Base-by-base conservation (phyloP, 2,113 vertebrate species). In the Turnix velox region DNA sequence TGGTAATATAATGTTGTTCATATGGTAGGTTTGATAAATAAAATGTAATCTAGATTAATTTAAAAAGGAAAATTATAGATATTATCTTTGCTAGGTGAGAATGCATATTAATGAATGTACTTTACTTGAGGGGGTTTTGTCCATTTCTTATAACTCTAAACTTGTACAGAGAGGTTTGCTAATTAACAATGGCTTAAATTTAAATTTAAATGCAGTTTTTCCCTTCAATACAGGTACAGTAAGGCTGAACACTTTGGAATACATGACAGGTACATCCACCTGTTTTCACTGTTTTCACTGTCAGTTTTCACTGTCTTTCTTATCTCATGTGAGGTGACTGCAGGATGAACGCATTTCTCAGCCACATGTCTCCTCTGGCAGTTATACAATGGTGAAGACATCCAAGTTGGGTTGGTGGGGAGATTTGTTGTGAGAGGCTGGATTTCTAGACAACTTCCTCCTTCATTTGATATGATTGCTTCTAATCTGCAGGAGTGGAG, bases 21-120 rank as follows among this genome's bases (percentile, higher is more conserved):
- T 71, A 51, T 69, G 8, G 14, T 93, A 92, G 35, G 37, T 84
- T 93, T 93, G 48, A 79, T 91, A 94, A 93, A 88, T 86, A 79
- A 94, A 87, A 83, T 66, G 7, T 81, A 37, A 42, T 78, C 58
- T 88, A 61, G n/a, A 67, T 84, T 92, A 88, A 54, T 67, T 31
- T 23, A 68, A 65, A 90, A 90, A 46, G 17, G 20, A 65, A 46
- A 18, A 84, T 68, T 46, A 63, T 84, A 75, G 35, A 68, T 65
- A 49, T 22, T 81, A 28, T 73, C 54, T 48, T 88, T 69, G 75
- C 45, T 27, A 54, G 73, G 48, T 82, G 49, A 80, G 52, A 49
- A 68, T 84, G 30, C 54, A 75, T 74, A 63, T 31, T 88, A 66
- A 59, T 48, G 67, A 62, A 69, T 39, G 14, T 69, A 76, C 45